Evolutionary conservation across 2,113 vertebrate species (phyloP).

Genomic region (Noturus placidus): DNA sequence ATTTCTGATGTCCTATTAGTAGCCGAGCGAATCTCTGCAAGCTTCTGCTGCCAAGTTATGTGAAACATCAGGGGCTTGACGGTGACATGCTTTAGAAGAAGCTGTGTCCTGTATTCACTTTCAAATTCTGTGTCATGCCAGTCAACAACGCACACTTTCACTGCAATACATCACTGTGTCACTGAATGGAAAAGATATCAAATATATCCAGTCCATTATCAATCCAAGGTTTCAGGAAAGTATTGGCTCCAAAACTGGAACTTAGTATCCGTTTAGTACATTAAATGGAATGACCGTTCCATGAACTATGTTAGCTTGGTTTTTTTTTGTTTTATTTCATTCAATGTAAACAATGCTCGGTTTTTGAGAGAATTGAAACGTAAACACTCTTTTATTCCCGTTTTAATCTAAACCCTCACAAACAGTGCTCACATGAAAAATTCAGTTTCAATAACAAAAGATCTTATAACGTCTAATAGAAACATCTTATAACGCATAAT

Average conservation of each 20-base stretch:
- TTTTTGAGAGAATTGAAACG: neutral
- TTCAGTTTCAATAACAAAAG: conserved; percentile 18
- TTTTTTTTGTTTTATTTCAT: conserved; percentile 22
- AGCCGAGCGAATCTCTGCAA: neutral
- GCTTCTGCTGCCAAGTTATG: neutral
- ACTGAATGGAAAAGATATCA: neutral
- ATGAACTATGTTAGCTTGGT: neutral
- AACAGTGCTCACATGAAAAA: conserved; percentile 29
- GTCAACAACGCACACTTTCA: neutral
- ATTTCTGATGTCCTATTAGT: neutral
- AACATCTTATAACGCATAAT: conserved; percentile 3
- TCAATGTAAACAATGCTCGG: conserved; percentile 22
- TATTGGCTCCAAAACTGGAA: neutral
- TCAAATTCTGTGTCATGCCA: neutral
- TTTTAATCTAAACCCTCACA: neutral
- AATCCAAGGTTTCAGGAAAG: neutral
- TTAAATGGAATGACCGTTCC: neutral
- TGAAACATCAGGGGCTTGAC: neutral
- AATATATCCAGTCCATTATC: neutral
- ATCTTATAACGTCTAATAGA: conserved; percentile 16
- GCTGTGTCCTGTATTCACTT: neutral
- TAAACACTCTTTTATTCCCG: neutral
- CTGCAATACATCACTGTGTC: neutral
- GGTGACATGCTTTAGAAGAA: neutral
- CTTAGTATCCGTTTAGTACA: neutral